phyloP scores from a whole-genome alignment of 2,797 vertebrate species.

The Myiotriccus ornatus region DNA sequence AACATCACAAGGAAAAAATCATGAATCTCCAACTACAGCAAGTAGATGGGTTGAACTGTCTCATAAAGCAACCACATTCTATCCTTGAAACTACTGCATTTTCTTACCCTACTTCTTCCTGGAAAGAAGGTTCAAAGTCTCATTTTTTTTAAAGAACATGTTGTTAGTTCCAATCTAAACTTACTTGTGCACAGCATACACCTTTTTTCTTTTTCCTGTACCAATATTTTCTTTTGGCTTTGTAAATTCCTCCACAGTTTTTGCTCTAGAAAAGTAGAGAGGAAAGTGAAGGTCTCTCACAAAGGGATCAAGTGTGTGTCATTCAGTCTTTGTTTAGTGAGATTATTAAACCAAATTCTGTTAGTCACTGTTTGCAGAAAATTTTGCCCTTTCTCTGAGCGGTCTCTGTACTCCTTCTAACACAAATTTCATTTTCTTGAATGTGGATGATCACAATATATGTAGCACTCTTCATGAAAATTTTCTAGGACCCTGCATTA shows the following conservation, averaged over 20 bases:
- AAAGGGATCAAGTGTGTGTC: background rate
- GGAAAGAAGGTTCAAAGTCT: background rate
- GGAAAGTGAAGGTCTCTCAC: background rate
- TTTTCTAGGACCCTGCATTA: background rate
- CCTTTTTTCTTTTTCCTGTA: background rate
- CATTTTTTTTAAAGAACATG: background rate
- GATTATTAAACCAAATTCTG: background rate
- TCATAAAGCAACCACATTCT: background rate
- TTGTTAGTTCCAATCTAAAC: background rate
- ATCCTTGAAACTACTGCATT: background rate
- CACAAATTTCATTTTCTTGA: background rate
- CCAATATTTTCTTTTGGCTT: background rate
- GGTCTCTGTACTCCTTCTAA: background rate
- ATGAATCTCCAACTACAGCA: background rate
- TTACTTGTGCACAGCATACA: background rate
- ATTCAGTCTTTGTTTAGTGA: background rate
- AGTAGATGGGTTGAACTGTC: background rate
- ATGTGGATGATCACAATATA: background rate
- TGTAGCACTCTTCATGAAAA: background rate
- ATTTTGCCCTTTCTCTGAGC: conserved; percentile 1
- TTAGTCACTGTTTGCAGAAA: conserved; percentile 37
- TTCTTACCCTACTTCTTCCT: background rate
- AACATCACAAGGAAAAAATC: background rate
- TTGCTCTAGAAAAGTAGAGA: background rate
- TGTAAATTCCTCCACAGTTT: background rate